Conservation (phyloP, 2,797 vertebrate genomes). For the Ptychobarbus kaznakovi region DNA sequence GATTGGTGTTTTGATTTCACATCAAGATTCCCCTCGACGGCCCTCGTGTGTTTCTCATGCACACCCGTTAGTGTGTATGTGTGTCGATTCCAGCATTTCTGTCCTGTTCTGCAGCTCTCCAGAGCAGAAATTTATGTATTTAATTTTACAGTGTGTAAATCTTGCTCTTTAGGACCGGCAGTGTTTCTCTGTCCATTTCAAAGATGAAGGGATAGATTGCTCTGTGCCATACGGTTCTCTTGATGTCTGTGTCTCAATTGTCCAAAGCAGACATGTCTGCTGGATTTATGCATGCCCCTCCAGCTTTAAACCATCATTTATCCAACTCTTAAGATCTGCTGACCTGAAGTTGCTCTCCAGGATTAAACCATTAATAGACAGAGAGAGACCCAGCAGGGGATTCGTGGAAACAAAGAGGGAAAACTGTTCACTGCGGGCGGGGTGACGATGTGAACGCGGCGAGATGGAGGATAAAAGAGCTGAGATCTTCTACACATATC, state of each 20-base stretch:
- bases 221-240: slow-evolving; percentile 16
- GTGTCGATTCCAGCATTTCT: neutral
- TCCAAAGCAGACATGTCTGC: slow-evolving; percentile 75
- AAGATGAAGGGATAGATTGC: slow-evolving; percentile 83
- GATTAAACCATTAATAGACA: slow-evolving; percentile 75
- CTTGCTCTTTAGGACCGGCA: slow-evolving; percentile 62
- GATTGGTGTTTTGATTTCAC: slow-evolving; percentile 46
- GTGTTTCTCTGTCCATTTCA: slow-evolving; percentile 81
- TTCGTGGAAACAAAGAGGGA: slow-evolving; percentile 40
- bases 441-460: neutral
- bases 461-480: slow-evolving; percentile 21
- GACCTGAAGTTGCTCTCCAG: slow-evolving; percentile 75
- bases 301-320: slow-evolving; percentile 83
- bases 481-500: neutral
- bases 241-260: slow-evolving; percentile 56
- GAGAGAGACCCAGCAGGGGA: slow-evolving; percentile 68
- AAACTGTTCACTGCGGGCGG: slow-evolving; percentile 22
- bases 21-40: slow-evolving; percentile 32
- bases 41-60: slow-evolving; percentile 26
- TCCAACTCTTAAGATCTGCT: slow-evolving; percentile 81
- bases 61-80: neutral
- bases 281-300: slow-evolving; percentile 79
- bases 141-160: slow-evolving; percentile 39
- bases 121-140: slow-evolving; percentile 39
- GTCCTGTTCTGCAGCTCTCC: slow-evolving; percentile 6